Evolutionary conservation across 2,888 invertebrate species (phyloP), one percentile per base, ranked within the genome.

Genomic region (Lingula anatina): DNA sequence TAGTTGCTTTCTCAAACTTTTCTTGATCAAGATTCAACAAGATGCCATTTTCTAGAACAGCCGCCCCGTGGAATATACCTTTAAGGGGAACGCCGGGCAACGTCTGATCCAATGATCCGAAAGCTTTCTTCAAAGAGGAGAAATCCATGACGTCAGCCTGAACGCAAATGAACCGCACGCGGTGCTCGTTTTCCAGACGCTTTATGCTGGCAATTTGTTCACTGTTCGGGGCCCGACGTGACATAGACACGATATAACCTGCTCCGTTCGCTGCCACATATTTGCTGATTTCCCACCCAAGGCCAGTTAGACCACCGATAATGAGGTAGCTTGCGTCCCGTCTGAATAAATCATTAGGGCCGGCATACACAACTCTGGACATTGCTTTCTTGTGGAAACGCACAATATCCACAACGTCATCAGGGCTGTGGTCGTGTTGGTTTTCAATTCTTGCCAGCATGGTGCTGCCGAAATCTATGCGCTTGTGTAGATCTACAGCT

Each of bases 61-160:
- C 65, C 3, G 62, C 65, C 5, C 64, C 62, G 41, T 61, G 61
- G 42, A 68, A 62, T n/a, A 68, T 49, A 5, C 68, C 66, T 46
- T 59, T 59, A 2, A 65, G 38, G 4, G 44, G 47, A n/a, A 38
- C 21, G 3, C 39, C 27, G 9, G 47, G 46, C 15, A 53, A 54
- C 5, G 31, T 12, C 31, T 12, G 9, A 15, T 15, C 9, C 9
- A 18, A 21, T 42, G 20, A 18, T 12, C 5, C 28, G 24, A 1
- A 5, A 21, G n/a, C 21, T 20, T 2, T 28, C 7, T 27, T 26
- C 31, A 31, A 31, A 15, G 9, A 31, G 9, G 9, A 12, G 31
- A 12, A 31, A 31, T 31, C 31, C 15, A 15, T 15, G 15, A 31
- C 15, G 15, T 31, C 31, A 12, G 31, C 31, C 31, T 31, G 31